These are phyloP conservation scores for Oreamnos americanus DNA, from an alignment of 2,113 vertebrate genomes.

Conservation along the genomic window DNA sequence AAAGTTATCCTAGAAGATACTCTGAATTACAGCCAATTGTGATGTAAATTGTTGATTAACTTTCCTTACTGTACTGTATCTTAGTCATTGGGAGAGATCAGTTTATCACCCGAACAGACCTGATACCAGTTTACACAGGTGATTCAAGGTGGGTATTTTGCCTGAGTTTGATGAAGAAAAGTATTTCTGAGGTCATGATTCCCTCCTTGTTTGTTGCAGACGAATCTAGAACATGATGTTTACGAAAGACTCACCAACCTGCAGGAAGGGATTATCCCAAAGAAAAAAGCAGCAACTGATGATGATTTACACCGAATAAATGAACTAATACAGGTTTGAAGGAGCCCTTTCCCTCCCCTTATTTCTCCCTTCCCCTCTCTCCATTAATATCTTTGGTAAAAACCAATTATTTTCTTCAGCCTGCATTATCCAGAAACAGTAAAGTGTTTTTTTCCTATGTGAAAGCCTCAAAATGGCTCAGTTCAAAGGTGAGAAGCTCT, in stretches of 20 bases:
- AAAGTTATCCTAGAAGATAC: not conserved
- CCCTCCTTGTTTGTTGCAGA: conserved; percentile 81
- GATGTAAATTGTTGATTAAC: not conserved
- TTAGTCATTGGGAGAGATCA: not conserved
- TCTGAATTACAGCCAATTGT: not conserved
- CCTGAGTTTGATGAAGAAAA: not conserved
- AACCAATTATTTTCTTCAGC: not conserved
- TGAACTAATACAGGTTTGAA: conserved; percentile 95
- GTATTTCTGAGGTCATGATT: not conserved
- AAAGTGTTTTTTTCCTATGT: not conserved
- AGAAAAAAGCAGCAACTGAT: conserved; percentile 95
- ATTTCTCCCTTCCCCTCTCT: not conserved
- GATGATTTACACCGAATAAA: conserved; percentile 97
- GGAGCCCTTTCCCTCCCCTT: not conserved
- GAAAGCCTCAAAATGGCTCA: not conserved
- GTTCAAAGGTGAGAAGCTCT: not conserved
- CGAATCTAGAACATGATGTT: conserved; percentile 95
- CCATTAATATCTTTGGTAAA: not conserved
- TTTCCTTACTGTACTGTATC: not conserved
- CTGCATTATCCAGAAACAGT: not conserved
- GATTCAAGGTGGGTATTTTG: not conserved
- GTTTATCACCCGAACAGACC: not conserved
- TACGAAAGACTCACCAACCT: conserved; percentile 94
- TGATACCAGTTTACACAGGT: not conserved
- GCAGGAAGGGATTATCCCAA: conserved; percentile 97